Conservation (phyloP, 2,113 vertebrate species). For the Colossoma macropomum region DNA sequence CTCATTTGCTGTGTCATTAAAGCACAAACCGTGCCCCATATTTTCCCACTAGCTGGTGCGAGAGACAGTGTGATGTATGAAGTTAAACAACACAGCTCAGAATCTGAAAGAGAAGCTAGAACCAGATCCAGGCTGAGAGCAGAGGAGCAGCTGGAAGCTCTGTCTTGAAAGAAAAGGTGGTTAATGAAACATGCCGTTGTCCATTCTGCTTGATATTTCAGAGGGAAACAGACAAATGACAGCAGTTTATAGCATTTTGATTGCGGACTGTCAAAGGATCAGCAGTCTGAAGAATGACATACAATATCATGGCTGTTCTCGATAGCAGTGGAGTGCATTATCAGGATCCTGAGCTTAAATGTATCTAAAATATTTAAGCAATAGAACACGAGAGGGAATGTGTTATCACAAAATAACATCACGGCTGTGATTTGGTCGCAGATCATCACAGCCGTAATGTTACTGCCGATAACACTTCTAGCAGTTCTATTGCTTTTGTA, state of each 20-base stretch:
- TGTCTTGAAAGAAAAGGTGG: constrained; percentile 66
- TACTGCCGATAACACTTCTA: too few species aligned
- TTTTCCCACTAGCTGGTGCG: constrained; percentile 13
- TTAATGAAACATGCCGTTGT: constrained; percentile 71
- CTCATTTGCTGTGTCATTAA: constrained; percentile 31
- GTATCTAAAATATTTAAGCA: too few species aligned
- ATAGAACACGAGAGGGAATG: too few species aligned
- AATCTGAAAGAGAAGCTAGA: neutral
- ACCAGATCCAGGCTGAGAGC: neutral
- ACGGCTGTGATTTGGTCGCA: too few species aligned
- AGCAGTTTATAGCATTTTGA: constrained; percentile 9
- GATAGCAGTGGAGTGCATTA: neutral
- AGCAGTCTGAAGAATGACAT: constrained; percentile 1
- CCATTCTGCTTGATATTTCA: constrained; percentile 56
- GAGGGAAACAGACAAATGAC: constrained; percentile 42
- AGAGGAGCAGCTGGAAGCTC: constrained; percentile 58
- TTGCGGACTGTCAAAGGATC: neutral
- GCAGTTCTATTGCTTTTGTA: too few species aligned
- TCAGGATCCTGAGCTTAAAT: neutral
- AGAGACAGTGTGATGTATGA: constrained; percentile 33
- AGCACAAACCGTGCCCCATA: neutral
- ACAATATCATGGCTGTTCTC: neutral
- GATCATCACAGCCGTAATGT: too few species aligned
- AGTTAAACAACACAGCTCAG: constrained; percentile 11
- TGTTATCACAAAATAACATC: too few species aligned